A percentile compares a stretch with the other conserved stretches of the same genome.
These are phyloP conservation scores for Eupsilia transversa DNA, from an alignment of 2,888 invertebrate species.

Conservation along the genomic window DNA sequence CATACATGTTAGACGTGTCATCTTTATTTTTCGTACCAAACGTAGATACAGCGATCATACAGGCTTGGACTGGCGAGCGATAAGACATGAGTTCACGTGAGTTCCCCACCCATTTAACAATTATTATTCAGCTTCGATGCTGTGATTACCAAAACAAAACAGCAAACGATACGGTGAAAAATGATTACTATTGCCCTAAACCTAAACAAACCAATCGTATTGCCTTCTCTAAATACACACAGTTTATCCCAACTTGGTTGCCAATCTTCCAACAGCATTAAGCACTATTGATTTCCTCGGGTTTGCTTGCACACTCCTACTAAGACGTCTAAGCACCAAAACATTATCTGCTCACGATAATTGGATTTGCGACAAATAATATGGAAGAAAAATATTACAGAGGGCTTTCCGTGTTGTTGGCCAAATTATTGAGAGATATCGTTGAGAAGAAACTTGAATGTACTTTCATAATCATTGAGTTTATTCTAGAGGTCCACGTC, in stretches of 20 bases:
- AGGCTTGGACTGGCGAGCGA: neutral
- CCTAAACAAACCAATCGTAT: neutral
- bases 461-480: neutral
- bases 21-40: neutral
- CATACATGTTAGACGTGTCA: neutral
- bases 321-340: constrained; percentile 33
- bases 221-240: neutral
- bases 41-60: too few species aligned
- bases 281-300: constrained; percentile 40
- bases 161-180: neutral
- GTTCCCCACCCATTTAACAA: neutral
- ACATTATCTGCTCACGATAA: constrained; percentile 64
- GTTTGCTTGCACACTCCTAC: constrained; percentile 45
- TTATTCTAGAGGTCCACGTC: neutral
- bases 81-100: neutral
- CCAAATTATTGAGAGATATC: neutral
- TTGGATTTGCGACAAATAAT: constrained; percentile 67
- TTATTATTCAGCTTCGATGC: neutral
- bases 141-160: neutral
- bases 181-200: neutral
- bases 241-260: neutral
- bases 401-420: constrained; percentile 6
- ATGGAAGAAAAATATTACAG: constrained; percentile 46
- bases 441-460: neutral
- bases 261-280: constrained; percentile 18